Base-by-base conservation (phyloP, 1,140 invertebrate genomes). In the Platyscapa corneri region DNA sequence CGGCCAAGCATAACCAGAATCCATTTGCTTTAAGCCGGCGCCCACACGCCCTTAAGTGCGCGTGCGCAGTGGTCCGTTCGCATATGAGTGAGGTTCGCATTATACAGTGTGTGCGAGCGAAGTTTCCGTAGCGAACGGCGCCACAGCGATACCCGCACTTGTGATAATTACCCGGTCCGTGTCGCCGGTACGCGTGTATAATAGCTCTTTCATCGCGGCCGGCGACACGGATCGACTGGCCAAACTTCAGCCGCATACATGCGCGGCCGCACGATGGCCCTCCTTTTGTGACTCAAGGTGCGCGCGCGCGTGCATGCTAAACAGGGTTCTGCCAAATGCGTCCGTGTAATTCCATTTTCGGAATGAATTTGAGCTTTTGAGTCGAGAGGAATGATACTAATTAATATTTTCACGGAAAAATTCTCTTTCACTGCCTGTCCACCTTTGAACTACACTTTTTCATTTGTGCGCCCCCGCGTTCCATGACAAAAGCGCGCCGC, bases 1-100 rank as follows among this genome's bases (percentile, higher is more conserved):
- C 20, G 12, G 12, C 37, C 37, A 42, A 74, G 70, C 70, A 74
- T 74, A 74, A 74, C 42, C 70, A 74, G 42, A 74, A 74, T 74
- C 37, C 70, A 74, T 74, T 74, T 42, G 70, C 37, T 42, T 42
- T 42, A 39, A 74, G 70, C 70, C 27, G 27, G 23, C 56, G 14
- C 37, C 70, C 18, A 20, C 37, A 14, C 18, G 3, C 70, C 37
- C 37, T 42, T 74, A 74, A 42, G 70, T 42, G 70, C 37, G 70
- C 37, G 70, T 27, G 70, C 37, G 27, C n/a, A 37, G 18, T 16
- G 32, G 20, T 2, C 1, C 32, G 16, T 37, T 6, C 16, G 20
- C 37, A 12, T 5, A 46, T 46, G 42, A 46, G 12, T 46, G 42
- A 74, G 70, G 37, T 5, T 42, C 23, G 67, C 32, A 20, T 70